Percentiles rank a stretch among this genome's conserved stretches.
phyloP scores from a whole-genome alignment of 2,888 invertebrate species.

The Nesidiocoris tenuis region DNA sequence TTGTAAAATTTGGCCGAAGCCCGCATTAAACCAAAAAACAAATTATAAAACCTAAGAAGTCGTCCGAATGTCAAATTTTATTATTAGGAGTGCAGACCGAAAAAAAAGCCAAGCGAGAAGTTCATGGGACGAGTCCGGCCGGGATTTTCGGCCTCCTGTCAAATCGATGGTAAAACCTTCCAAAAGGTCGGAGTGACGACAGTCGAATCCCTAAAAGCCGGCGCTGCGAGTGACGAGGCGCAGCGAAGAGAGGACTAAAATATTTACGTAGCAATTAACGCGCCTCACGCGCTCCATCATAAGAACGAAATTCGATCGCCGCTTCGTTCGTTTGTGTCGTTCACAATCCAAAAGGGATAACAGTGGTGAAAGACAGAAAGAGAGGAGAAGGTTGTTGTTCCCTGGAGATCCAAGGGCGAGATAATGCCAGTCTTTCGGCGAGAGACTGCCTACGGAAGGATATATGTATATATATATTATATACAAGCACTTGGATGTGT shows the following conservation, averaged over 20 bases:
- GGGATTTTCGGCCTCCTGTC: background rate
- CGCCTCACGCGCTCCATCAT: conserved; percentile 20
- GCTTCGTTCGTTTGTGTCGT: conserved; percentile 27
- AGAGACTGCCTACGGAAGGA: too few relatives aligned
- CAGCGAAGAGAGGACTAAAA: background rate
- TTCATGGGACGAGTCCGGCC: background rate
- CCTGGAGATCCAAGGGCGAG: background rate
- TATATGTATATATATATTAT: too few relatives aligned
- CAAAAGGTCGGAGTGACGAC: background rate
- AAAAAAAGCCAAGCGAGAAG: background rate
- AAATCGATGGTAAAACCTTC: background rate
- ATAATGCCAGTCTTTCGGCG: background rate
- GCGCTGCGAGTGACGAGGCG: background rate
- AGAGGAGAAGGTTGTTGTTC: background rate
- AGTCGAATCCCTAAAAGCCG: background rate
- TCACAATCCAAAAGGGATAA: conserved; percentile 8
- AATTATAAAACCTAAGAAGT: too few relatives aligned
- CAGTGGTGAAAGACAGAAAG: conserved; percentile 20
- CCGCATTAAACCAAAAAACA: too few relatives aligned
- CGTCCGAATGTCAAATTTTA: too few relatives aligned
- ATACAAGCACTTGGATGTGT: too few relatives aligned
- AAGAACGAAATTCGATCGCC: conserved; percentile 23
- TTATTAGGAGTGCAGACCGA: too few relatives aligned
- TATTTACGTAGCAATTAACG: conserved; percentile 19
- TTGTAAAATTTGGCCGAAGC: too few relatives aligned